Evolutionary conservation across 2,888 invertebrate species (phyloP).

Genomic region (Caradrina clavipalpis): DNA sequence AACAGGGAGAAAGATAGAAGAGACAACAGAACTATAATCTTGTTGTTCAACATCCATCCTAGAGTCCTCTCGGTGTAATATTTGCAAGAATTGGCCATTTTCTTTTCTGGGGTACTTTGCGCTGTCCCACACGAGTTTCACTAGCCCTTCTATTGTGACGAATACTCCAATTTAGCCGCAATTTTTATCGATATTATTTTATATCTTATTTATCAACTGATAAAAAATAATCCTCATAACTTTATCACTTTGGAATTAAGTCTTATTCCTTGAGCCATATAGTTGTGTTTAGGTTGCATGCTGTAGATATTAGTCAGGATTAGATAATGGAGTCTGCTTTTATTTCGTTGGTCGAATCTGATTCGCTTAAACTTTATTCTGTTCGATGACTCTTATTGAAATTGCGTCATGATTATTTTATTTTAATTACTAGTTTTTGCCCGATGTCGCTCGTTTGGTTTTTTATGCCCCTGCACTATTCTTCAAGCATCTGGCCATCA

Average conservation of each 20-base stretch:
- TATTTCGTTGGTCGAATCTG: slow-evolving; percentile 28
- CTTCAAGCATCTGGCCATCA: no score
- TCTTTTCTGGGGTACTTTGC: slow-evolving; percentile 19
- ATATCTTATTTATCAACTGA: slow-evolving; percentile 53
- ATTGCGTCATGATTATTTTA: slow-evolving; percentile 35
- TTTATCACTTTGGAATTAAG: slow-evolving; percentile 9
- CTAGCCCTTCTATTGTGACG: slow-evolving; percentile 28
- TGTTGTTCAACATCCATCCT: slow-evolving; percentile 84
- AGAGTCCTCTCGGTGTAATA: slow-evolving; percentile 77
- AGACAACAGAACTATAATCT: slow-evolving; percentile 81
- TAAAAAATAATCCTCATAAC: slow-evolving; percentile 16
- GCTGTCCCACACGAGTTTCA: slow-evolving; percentile 44
- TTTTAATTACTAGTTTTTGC: no score
- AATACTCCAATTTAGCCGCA: slow-evolving; percentile 46
- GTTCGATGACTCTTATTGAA: not conserved
- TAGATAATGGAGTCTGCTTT: slow-evolving; percentile 42
- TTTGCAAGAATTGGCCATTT: slow-evolving; percentile 71
- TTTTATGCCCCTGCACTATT: no score
- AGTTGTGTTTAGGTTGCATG: slow-evolving; percentile 16
- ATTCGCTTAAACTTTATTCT: slow-evolving; percentile 13
- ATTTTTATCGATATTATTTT: slow-evolving; percentile 41
- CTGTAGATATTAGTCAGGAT: slow-evolving; percentile 35
- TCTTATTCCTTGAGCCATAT: slow-evolving; percentile 25
- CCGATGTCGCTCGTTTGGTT: no score
- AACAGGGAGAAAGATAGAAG: slow-evolving; percentile 81